Base-by-base conservation (phyloP, 2,797 vertebrate species). In the Pygocentrus nattereri region DNA sequence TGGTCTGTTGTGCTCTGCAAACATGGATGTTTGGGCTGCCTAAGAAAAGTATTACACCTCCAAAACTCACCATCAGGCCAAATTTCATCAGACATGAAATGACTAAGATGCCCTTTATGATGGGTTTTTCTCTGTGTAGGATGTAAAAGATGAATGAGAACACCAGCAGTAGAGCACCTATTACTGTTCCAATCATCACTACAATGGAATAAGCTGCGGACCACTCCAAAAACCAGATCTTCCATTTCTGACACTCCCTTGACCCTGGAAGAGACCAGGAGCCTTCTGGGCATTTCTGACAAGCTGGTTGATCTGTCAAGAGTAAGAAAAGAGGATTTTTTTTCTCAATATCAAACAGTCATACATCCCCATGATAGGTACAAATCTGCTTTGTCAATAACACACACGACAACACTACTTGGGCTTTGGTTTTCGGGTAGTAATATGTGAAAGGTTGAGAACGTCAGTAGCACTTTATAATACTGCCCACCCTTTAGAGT, bases 1-100 rank as follows among this genome's bases (percentile, higher is more conserved):
- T 79, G 7, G 88, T 75, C 81, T 93, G 93, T 16, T 90, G 91
- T 18, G 92, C 87, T 18, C 65, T 73, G 78, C 93, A 94, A 1
- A 88, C 82, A 38, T 87, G 72, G 0, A 71, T 0, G 4, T 2
- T 89, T 4, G 93, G 93, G 54, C 41, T 74, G 8, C 86, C 92
- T 38, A 94, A 88, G 47, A 93, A 95, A 56, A 88, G 85, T 3
- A 90, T 65, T 7, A 93, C 89, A 21, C 92, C 91, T 5, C 65
- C 74, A 5, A 93, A 92, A 82, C 91, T 92, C 27, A 88, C 81
- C 0, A 86, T 69, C 18, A 94, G 78, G 11, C 93, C 93, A 5
- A 75, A 73, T 10, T 91, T 88, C 86, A 94, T 90, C 38, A 92
- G 75, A 52, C 86, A 92, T 18, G 88, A 92, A 76, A 92, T 58